Base-by-base conservation (phyloP, 2,888 invertebrate genomes). In the Nemapogon koenigi region DNA sequence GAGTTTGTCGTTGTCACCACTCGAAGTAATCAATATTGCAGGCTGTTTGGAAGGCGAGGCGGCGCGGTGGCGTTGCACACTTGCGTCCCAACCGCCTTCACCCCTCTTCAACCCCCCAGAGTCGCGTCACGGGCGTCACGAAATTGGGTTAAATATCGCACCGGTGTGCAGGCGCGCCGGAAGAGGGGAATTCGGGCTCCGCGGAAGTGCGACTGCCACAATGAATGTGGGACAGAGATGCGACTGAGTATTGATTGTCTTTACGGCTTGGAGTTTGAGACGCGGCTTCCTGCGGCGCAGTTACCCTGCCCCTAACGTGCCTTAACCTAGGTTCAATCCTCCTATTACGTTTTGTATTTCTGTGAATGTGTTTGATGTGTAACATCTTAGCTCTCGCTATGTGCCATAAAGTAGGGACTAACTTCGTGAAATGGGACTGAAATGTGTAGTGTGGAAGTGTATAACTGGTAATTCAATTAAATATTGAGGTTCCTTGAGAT, bases 131-230 rank as follows among this genome's bases (percentile, higher is more conserved):
- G n/a, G n/a, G n/a, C 55, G 62, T 71, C 67, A 70, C 71, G 70
- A 73, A 75, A 75, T 73, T 75, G 72, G 76, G 76, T 76, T 73
- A 75, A 72, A 75, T 63, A 75, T 68, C 64, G 71, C 66, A 68
- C 72, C 63, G 65, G 59, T 66, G 62, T 61, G 65, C 62, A 58
- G 60, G 65, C 62, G 60, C 63, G 62, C 69, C 70, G 70, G 70
- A 69, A 67, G 66, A 69, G 71, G 71, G 69, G 67, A 65, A 70
- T 72, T 56, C 64, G 70, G 66, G 37, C 60, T 61, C 65, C 63
- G 57, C 60, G 64, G 59, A 62, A 68, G 35, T 59, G 71, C 66
- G 67, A 70, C 64, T 70, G 71, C 64, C 55, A 70, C 69, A 65
- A 62, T 69, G 64, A 72, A 66, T 67, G 64, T 68, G 71, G 67